Evolutionary conservation across 2,113 vertebrate species (phyloP), one percentile per base, ranked within the genome.

Genomic region (Coreoperca whiteheadi): DNA sequence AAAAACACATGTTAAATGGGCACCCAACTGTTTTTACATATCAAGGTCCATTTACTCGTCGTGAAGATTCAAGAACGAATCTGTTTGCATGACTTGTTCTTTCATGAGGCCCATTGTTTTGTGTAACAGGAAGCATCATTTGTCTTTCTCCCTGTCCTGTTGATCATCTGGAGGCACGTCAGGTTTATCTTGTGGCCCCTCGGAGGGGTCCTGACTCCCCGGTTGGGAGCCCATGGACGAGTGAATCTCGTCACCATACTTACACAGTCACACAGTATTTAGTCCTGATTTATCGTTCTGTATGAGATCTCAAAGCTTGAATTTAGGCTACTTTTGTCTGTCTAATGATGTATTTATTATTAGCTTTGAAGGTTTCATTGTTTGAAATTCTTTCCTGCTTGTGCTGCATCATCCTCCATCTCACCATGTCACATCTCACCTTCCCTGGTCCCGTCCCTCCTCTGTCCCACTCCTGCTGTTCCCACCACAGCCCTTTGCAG

Each of bases 401-500:
- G n/a, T 16, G n/a, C 48, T 57, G 16, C 43, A 23, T 54, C 41
- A 25, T 25, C 4, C 15, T 8, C 46, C 28, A 1, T 30, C 71
- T 61, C 60, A 50, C 51, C 21, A 3, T n/a, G 1, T 56, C 76
- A 21, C 37, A 3, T 30, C 3, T 56, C 76, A 25, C 48, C 20
- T 39, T 15, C 48, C 21, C 57, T 32, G 23, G 8, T n/a, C 6
- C 25, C 56, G 2, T 43, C 32, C 60, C 37, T n/a, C 50, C 12
- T 6, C 30, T 25, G 30, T 37, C 30, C 34, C 48, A 15, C 48
- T 18, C 68, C 32, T 3, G 7, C 72, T 3, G 12, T 39, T n/a
- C 15, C 2, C 9, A 0, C 21, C 41, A 14, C 90, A 97, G 97
- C 97, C 97, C 1, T 98, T 98, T 54, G 95, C 97, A 0, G 97